Evolutionary conservation across 2,113 vertebrate species (phyloP).

Genomic region (Sus scrofa): DNA sequence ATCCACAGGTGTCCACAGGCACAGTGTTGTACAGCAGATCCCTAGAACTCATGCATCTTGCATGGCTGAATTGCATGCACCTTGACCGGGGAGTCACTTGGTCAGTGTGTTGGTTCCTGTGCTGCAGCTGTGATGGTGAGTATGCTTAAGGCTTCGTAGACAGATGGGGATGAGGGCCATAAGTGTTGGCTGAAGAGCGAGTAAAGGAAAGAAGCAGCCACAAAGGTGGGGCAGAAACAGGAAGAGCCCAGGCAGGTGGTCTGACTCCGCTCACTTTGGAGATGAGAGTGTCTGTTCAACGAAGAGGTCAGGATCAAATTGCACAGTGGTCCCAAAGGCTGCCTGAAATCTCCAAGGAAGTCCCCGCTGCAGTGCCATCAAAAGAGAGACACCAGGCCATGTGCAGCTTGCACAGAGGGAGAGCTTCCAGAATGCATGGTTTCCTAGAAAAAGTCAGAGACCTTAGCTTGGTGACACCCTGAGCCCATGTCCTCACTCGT

Average conservation of each 20-base stretch:
- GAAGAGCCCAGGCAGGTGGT: neutral
- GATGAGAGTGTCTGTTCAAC: neutral
- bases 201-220: neutral
- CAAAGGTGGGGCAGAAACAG: neutral
- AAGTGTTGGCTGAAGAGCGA: fast-evolving
- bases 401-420: neutral
- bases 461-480: neutral
- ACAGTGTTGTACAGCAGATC: neutral
- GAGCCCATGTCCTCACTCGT: neutral
- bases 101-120: neutral
- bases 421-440: neutral
- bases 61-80: no score
- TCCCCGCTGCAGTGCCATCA: neutral
- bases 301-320: neutral
- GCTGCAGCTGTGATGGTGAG: neutral
- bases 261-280: fast-evolving
- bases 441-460: conserved; percentile 1
- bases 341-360: neutral
- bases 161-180: neutral
- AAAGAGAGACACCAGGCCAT: neutral
- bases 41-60: neutral
- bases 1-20: neutral
- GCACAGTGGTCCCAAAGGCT: neutral
- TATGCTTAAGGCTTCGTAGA: neutral
- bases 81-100: neutral